These are phyloP conservation scores for Sapayoa aenigma DNA, from an alignment of 2,113 vertebrate species.

Conservation along the genomic window DNA sequence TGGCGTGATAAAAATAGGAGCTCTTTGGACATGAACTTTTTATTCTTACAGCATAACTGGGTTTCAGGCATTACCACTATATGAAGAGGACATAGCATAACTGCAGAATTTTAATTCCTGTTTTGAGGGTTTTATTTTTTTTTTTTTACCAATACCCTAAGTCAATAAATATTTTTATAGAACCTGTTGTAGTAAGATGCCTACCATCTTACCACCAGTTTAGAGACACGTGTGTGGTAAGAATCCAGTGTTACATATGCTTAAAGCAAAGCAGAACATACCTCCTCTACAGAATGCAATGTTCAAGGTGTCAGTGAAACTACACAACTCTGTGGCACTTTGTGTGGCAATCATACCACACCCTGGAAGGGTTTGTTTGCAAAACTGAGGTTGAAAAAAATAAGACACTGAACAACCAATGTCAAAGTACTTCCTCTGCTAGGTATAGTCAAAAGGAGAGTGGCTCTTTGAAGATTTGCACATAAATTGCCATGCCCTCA, in stretches of 20 bases:
- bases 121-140: neutral
- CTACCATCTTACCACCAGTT: neutral
- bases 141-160: neutral
- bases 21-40: neutral
- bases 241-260: neutral
- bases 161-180: neutral
- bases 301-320: neutral
- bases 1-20: neutral
- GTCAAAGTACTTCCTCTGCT: neutral
- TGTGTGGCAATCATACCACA: neutral
- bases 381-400: neutral
- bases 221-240: neutral
- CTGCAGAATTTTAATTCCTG: neutral
- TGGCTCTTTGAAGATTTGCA: conserved; percentile 17
- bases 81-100: neutral
- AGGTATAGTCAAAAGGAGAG: neutral
- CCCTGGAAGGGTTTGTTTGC: neutral
- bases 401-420: neutral
- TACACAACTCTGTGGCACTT: neutral
- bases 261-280: neutral
- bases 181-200: neutral
- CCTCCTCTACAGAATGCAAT: neutral
- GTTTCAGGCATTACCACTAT: neutral
- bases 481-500: neutral
- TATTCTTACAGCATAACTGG: neutral